Percentiles rank a stretch among this genome's conserved stretches.
Evolutionary conservation across 2,888 invertebrate genomes (phyloP).

Genomic region (Tortricodes alternella): DNA sequence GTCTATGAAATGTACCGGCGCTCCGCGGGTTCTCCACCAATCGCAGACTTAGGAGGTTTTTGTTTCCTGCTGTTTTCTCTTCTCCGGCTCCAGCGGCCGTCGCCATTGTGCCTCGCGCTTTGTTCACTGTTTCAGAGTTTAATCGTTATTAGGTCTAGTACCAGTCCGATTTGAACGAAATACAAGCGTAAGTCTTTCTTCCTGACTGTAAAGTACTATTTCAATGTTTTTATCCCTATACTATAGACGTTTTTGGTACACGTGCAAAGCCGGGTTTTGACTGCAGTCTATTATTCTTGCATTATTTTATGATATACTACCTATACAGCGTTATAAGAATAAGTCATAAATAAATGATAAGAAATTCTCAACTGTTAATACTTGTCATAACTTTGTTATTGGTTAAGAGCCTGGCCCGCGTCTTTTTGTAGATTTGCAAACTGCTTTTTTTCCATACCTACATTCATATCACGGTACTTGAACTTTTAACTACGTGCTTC

Average conservation of each 20-base stretch:
- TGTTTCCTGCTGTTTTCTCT: slow-evolving; percentile 5
- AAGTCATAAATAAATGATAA: too few relatives aligned
- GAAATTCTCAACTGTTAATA: too few relatives aligned
- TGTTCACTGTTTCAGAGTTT: background rate
- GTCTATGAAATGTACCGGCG: slow-evolving; percentile 8
- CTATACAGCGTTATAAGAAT: background rate
- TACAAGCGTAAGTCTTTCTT: background rate
- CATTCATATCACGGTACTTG: too few relatives aligned
- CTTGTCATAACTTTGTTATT: too few relatives aligned
- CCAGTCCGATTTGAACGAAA: background rate
- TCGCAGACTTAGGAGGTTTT: slow-evolving; percentile 2
- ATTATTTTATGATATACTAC: slow-evolving; percentile 12
- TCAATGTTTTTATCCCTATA: background rate
- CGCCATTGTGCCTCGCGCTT: slow-evolving; percentile 13
- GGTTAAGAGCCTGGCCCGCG: too few relatives aligned
- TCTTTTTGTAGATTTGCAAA: too few relatives aligned
- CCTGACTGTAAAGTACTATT: background rate
- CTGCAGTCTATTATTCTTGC: background rate
- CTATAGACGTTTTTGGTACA: background rate
- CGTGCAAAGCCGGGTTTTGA: slow-evolving; percentile 11
- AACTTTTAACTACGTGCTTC: too few relatives aligned
- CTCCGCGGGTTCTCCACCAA: background rate
- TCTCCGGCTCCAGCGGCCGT: slow-evolving; percentile 15
- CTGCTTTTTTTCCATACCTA: too few relatives aligned
- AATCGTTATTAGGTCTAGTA: background rate